These are phyloP conservation scores for Chaetodon trifasciatus DNA, from an alignment of 2,797 vertebrate genomes.

Conservation along the genomic window DNA sequence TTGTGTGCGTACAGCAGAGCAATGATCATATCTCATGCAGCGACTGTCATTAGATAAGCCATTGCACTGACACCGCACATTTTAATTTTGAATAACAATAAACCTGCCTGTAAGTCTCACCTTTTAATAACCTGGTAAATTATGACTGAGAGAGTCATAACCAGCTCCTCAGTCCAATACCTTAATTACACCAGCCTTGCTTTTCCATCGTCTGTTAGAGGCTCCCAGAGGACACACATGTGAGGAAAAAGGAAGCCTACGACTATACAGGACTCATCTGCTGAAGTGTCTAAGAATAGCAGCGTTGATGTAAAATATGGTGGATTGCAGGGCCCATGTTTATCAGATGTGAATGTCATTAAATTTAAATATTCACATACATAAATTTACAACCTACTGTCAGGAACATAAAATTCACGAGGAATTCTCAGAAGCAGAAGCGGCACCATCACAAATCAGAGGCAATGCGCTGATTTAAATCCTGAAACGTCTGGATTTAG, in stretches of 20 bases:
- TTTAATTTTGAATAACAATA: slow-evolving; percentile 71
- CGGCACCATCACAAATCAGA: slow-evolving; percentile 14
- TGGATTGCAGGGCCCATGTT: slow-evolving; percentile 30
- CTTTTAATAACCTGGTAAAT: slow-evolving; percentile 77
- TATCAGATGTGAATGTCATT: slow-evolving; percentile 53
- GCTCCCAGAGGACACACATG: slow-evolving; percentile 39
- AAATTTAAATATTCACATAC: slow-evolving; percentile 42
- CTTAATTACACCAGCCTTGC: slow-evolving; percentile 67
- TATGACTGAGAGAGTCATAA: slow-evolving; percentile 64
- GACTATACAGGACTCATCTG: slow-evolving; percentile 28
- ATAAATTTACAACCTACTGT: slow-evolving; percentile 44
- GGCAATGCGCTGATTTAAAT: slow-evolving; percentile 24
- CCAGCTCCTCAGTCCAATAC: slow-evolving; percentile 52
- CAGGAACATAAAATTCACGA: slow-evolving; percentile 36
- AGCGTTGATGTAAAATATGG: slow-evolving; percentile 38
- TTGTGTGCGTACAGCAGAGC: slow-evolving; percentile 4
- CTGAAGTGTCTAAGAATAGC: slow-evolving; percentile 57
- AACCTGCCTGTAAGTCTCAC: slow-evolving; percentile 57
- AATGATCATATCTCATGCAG: slow-evolving; percentile 31
- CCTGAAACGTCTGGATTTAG: slow-evolving; percentile 20
- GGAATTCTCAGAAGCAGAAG: slow-evolving; percentile 28
- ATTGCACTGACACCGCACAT: slow-evolving; percentile 51
- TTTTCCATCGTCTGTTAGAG: slow-evolving; percentile 52
- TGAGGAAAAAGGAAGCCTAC: slow-evolving; percentile 19
- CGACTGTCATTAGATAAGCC: slow-evolving; percentile 44